phyloP scores from a whole-genome alignment of 2,113 vertebrate genomes.

The Marmota flaviventris region DNA sequence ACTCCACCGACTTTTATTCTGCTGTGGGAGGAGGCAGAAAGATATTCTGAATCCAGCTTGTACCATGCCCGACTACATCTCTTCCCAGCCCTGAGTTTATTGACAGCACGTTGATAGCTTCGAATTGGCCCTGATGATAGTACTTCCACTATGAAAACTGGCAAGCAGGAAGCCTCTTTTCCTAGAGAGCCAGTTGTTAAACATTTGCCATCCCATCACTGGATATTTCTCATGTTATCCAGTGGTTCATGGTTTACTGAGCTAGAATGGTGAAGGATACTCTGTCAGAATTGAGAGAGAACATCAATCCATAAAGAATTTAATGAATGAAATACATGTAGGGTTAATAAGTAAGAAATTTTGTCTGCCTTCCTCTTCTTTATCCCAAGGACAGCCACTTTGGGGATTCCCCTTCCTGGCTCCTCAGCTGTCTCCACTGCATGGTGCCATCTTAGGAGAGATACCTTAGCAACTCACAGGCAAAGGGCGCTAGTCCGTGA shows the following conservation, averaged over 20 bases:
- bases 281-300: neutral
- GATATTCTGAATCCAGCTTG: neutral
- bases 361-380: neutral
- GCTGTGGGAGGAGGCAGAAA: neutral
- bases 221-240: neutral
- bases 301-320: neutral
- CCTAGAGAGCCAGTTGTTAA: neutral
- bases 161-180: neutral
- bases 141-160: neutral
- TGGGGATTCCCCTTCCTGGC: neutral
- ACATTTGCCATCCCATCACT: neutral
- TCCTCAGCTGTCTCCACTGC: neutral
- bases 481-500: neutral
- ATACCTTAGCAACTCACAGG: neutral
- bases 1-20: neutral
- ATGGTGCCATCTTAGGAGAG: neutral
- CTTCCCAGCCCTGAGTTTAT: neutral
- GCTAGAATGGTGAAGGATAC: neutral
- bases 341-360: neutral
- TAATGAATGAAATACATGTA: neutral
- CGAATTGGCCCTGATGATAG: neutral
- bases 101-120: neutral
- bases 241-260: neutral
- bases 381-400: neutral
- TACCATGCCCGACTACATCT: neutral